phyloP scores from a whole-genome alignment of 2,797 vertebrate genomes.

The Lithobates pipiens region DNA sequence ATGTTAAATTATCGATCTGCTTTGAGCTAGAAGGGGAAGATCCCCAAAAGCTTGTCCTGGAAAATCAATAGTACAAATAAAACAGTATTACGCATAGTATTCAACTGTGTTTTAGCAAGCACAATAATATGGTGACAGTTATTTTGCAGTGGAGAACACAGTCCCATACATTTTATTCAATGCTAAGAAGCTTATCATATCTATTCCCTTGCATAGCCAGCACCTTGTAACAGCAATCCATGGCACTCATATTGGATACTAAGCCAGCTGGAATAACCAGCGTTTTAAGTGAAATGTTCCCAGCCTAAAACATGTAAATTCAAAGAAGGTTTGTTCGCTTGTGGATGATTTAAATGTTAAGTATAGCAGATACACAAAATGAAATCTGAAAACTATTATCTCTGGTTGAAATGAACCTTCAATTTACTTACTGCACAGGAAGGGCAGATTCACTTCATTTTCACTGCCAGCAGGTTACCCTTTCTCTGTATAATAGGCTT shows the following conservation, averaged over 20 bases:
- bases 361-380: slow-evolving; percentile 74
- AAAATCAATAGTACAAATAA: too few relatives aligned
- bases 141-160: too few relatives aligned
- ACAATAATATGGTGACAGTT: too few relatives aligned
- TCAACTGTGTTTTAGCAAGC: too few relatives aligned
- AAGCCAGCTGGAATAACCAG: slow-evolving; percentile 66
- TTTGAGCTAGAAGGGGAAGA: too few relatives aligned
- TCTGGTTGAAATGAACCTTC: slow-evolving; percentile 80
- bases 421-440: slow-evolving; percentile 78
- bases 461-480: slow-evolving; percentile 91
- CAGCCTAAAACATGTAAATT: slow-evolving; percentile 78
- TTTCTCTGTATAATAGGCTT: slow-evolving; percentile 92
- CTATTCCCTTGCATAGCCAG: slow-evolving; percentile 51
- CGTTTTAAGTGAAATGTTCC: slow-evolving; percentile 70
- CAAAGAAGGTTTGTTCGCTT: slow-evolving; percentile 74
- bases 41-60: too few relatives aligned
- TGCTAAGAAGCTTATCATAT: slow-evolving; percentile 52
- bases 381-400: slow-evolving; percentile 84
- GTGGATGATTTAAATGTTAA: slow-evolving; percentile 85
- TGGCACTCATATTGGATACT: slow-evolving; percentile 35
- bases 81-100: too few relatives aligned
- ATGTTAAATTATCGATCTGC: too few relatives aligned
- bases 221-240: slow-evolving; percentile 61
- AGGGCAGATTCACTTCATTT: slow-evolving; percentile 87
- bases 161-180: too few relatives aligned